Evolutionary conservation across 2,113 vertebrate species (phyloP), one percentile per base, ranked within the genome.

Genomic region (Sterrhoptilus dennistouni): DNA sequence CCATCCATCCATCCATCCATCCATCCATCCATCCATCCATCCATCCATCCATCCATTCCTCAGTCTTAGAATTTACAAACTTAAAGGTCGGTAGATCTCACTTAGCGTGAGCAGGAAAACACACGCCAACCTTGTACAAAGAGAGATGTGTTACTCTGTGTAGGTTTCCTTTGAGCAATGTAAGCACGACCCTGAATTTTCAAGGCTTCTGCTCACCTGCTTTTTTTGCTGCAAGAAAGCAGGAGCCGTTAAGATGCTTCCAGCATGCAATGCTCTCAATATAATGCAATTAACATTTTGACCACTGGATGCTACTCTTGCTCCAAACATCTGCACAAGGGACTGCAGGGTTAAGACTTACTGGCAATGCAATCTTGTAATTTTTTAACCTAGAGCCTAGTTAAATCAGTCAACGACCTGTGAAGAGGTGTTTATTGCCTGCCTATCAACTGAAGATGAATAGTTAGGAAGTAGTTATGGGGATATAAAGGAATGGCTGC

Each of bases 291-390:
- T 94, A 97, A 89, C 91, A 56, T 92, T 92, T 83, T 95, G 91
- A 79, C 96, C 95, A 96, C 96, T 97, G 95, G 96, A 97, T 97
- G 95, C 38, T 97, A 96, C 95, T 87, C 87, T 95, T 97, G 95
- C 93, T 97, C 84, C 87, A 96, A 85, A 89, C 84, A 94, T 93
- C 87, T 89, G 77, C 87, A 82, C 74, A 68, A 25, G 9, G 14
- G 31, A 54, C 31, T 54, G 49, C 44, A 21, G 47, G 35, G 10
- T 38, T 59, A 82, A 60, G 56, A 25, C 25, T 85, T 50, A 5
- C 21, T 14, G 45, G 23, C 18, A 57, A 25, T 8, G 12, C 8
- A n/a, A 6, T 65, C 36, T 59, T 44, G 21, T 54, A 12, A 14
- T 47, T 64, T 75, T 68, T 84, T 71, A 79, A 78, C 53, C 36